Conservation (phyloP, 2,113 vertebrate species). For the Mesocricetus auratus region DNA sequence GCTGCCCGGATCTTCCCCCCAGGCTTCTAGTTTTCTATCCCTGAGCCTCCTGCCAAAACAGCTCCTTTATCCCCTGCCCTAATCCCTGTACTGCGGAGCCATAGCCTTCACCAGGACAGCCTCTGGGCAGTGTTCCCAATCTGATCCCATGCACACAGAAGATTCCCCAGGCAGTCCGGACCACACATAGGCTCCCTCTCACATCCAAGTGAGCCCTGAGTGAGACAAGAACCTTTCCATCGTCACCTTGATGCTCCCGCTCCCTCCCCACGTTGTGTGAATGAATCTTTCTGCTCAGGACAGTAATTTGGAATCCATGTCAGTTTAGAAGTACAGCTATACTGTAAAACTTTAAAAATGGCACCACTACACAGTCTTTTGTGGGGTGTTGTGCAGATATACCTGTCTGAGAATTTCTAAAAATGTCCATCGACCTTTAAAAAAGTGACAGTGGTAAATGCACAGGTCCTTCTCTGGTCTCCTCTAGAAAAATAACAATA, state of each 20-base stretch:
- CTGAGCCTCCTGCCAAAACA: neutral
- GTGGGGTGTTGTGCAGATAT: neutral
- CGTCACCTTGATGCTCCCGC: neutral
- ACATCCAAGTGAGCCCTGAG: neutral
- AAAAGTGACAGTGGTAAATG: neutral
- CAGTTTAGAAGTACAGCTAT: neutral
- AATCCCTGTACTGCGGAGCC: neutral
- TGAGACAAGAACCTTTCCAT: accelerated
- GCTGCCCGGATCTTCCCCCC: neutral
- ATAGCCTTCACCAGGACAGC: neutral
- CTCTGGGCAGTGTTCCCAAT: neutral
- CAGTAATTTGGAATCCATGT: neutral
- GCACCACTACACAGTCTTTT: neutral
- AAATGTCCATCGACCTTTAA: neutral
- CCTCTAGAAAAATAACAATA: neutral
- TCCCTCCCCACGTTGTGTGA: neutral
- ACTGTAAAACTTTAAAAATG: neutral
- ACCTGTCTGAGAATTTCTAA: neutral
- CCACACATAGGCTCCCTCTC: neutral
- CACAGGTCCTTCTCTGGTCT: neutral
- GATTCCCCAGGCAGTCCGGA: neutral
- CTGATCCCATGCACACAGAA: neutral
- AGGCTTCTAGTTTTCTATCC: neutral
- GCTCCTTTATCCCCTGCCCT: neutral
- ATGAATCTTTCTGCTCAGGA: neutral